These are phyloP conservation scores for Tamandua tetradactyla DNA, from an alignment of 2,797 vertebrate species.

Conservation along the genomic window DNA sequence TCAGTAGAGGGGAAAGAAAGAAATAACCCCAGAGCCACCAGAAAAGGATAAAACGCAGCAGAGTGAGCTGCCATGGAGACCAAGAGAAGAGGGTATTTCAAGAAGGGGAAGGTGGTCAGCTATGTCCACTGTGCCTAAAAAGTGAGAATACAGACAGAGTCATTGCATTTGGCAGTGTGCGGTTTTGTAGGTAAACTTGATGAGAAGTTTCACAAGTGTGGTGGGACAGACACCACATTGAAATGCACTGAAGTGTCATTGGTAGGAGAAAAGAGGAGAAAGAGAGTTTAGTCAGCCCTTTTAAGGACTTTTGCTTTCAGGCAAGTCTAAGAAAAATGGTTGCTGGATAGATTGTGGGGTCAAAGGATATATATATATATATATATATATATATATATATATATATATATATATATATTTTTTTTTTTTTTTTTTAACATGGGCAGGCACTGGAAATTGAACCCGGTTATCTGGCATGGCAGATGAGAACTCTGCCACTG, in stretches of 20 bases:
- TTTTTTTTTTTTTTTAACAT: too few relatives aligned
- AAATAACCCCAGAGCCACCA: neutral
- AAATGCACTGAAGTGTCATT: neutral
- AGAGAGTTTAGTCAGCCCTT: neutral
- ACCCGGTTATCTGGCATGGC: too few relatives aligned
- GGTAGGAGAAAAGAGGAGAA: neutral
- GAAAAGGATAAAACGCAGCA: neutral
- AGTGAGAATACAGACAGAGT: neutral
- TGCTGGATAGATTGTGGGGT: neutral
- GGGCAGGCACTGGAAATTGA: too few relatives aligned
- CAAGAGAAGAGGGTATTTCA: neutral
- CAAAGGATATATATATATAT: neutral
- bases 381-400: too few relatives aligned
- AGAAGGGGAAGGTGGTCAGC: neutral
- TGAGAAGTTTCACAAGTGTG: neutral
- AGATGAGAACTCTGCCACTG: too few relatives aligned
- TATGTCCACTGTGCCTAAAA: neutral
- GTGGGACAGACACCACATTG: neutral
- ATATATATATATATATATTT: too few relatives aligned
- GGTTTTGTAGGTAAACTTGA: neutral
- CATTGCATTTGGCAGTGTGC: neutral
- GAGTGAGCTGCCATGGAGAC: neutral
- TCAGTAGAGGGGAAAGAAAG: neutral
- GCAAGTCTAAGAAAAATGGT: neutral
- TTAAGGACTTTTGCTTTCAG: neutral